phyloP scores from a whole-genome alignment of 53 echinoderm and acorn worm species.

The Arbacia lixula region DNA sequence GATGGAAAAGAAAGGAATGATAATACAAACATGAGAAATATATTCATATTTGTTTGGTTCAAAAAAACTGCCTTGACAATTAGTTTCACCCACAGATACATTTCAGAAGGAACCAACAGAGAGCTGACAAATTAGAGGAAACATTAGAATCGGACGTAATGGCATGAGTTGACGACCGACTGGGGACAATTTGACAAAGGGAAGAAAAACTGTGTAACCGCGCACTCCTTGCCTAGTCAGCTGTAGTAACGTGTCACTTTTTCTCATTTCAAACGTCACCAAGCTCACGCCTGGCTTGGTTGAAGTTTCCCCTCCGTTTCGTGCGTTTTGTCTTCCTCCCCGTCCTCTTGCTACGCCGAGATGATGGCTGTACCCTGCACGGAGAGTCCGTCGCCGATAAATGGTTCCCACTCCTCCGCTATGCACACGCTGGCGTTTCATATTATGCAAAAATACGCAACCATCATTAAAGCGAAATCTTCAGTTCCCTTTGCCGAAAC shows the following conservation, averaged over 20 bases:
- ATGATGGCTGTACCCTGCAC: too few species aligned
- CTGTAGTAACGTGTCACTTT: constrained; percentile 55
- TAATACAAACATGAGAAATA: not conserved
- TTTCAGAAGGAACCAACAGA: constrained; percentile 8
- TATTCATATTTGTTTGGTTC: too few species aligned
- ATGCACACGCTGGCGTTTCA: too few species aligned
- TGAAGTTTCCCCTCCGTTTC: constrained; percentile 33
- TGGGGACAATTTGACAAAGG: constrained; percentile 29
- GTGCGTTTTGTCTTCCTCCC: too few species aligned
- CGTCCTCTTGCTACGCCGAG: too few species aligned
- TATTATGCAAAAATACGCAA: too few species aligned
- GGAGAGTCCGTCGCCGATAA: too few species aligned
- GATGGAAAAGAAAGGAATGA: not conserved
- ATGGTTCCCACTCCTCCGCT: too few species aligned
- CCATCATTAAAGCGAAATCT: too few species aligned
- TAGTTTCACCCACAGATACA: not conserved
- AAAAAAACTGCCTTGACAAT: constrained; percentile 14
- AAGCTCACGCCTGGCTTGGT: constrained; percentile 36
- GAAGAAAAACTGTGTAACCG: constrained; percentile 33
- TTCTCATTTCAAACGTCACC: constrained; percentile 64
- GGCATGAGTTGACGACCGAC: constrained; percentile 14
- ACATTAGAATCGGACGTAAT: constrained; percentile 17
- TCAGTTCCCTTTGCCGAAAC: not conserved
- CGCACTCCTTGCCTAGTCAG: constrained; percentile 50
- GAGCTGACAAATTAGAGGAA: constrained; percentile 12